Base-by-base conservation (phyloP, 2,797 vertebrate species). In the Leptatherina wallacei region DNA sequence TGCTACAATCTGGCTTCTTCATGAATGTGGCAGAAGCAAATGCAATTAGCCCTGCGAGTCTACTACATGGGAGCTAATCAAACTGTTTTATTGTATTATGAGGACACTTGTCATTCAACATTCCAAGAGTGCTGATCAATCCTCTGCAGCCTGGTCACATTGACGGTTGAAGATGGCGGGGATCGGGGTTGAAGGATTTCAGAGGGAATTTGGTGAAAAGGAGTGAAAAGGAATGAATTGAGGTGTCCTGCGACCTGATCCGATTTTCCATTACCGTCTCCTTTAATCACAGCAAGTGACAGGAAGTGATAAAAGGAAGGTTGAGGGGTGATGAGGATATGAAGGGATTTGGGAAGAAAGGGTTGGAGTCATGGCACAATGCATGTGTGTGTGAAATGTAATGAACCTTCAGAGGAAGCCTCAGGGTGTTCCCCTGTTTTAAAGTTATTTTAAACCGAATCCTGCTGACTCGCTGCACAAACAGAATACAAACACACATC, bases 211-310 rank as follows among this genome's bases (percentile, higher is more conserved):
- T 7, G 11, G 54, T 10, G 29, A 81, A 60, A n/a, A n/a, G n/a
- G 69, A 69, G 65, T 22, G 29, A 73, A 80, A 73, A 78, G 8
- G 47, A 85, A 64, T 81, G 36, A 88, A 87, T 80, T 82, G 75
- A 79, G 81, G 68, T 51, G 78, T 86, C 85, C 82, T 60, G 83
- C 51, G 85, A 89, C 87, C 87, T 78, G 85, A 85, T 87, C 81
- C 67, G 35, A 84, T 88, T 90, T 90, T 76, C 85, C 82, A 85
- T 90, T 88, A 84, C 82, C 49, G 75, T 79, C 85, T 81, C 71
- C 82, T 88, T 87, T 91, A 88, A 89, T 89, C 85, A 81, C 81
- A 82, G 83, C 30, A 65, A 84, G 85, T 24, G 69, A 83, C 51
- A 29, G 84, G 86, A 71, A 81, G 70, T 69, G 83, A 89, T 89